phyloP scores from a whole-genome alignment of 2,113 vertebrate species.

The Hassar affinis region DNA sequence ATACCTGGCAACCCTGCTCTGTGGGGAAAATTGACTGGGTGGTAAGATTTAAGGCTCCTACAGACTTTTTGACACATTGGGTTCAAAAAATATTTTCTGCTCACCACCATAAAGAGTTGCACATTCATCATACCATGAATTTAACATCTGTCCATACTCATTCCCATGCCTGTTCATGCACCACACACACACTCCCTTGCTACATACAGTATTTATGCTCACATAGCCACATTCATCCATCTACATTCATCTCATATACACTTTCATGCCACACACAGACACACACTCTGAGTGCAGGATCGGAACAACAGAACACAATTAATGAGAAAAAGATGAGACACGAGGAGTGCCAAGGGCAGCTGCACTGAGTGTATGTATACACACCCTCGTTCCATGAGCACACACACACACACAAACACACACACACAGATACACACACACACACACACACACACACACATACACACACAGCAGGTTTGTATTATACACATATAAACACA shows the following conservation, averaged over 20 bases:
- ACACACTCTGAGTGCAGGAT: conserved; percentile 47
- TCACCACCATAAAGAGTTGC: not conserved
- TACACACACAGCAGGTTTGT: conserved; percentile 26
- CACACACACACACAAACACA: too few species aligned
- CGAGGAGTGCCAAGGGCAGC: conserved; percentile 28
- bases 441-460: conserved; percentile 10
- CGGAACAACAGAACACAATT: conserved; percentile 48
- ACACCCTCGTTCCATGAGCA: not conserved
- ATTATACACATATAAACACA: conserved; percentile 29
- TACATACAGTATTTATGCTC: conserved; percentile 31
- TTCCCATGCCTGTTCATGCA: not conserved
- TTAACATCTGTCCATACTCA: conserved; percentile 7
- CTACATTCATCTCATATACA: conserved; percentile 14
- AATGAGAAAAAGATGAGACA: conserved; percentile 48
- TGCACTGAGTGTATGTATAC: conserved; percentile 10
- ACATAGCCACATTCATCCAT: conserved; percentile 20
- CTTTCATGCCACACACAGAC: conserved; percentile 17
- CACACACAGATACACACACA: too few species aligned
- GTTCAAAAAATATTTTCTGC: not conserved
- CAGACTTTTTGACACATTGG: not conserved
- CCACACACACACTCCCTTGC: not conserved
- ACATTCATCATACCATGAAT: not conserved
- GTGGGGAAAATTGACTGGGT: not conserved
- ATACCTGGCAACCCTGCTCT: not conserved
- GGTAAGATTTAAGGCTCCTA: not conserved